These are phyloP conservation scores for Falco punctatus DNA, from an alignment of 2,113 vertebrate genomes.

Conservation along the genomic window DNA sequence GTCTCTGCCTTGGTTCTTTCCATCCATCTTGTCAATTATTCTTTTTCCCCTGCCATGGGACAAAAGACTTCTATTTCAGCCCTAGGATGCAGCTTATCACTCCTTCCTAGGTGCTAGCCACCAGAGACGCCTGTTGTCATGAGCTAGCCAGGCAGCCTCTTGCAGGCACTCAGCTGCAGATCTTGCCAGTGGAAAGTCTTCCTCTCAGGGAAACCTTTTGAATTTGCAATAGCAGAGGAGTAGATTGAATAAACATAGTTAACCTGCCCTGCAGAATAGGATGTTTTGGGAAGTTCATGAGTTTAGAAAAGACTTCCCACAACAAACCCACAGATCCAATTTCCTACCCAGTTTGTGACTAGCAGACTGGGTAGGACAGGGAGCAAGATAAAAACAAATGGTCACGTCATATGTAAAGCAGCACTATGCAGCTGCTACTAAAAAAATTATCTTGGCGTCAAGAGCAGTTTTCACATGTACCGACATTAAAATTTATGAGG, in stretches of 20 bases:
- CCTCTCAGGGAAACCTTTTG: not conserved
- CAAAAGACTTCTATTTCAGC: not conserved
- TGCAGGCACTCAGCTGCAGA: not conserved
- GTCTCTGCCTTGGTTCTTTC: not conserved
- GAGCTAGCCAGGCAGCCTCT: not conserved
- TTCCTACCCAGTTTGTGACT: constrained; percentile 18
- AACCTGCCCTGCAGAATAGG: not conserved
- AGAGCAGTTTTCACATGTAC: constrained; percentile 25
- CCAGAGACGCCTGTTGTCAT: not conserved
- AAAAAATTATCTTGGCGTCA: constrained; percentile 39
- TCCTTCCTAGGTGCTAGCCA: not conserved
- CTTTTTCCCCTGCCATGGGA: not conserved
- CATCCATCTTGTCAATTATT: not conserved
- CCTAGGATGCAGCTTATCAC: not conserved
- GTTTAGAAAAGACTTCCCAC: constrained; percentile 40
- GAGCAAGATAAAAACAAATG: constrained; percentile 54
- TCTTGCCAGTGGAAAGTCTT: constrained; percentile 36
- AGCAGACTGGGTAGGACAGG: not conserved
- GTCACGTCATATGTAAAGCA: constrained; percentile 17
- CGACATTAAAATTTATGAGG: not conserved
- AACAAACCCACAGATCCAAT: constrained; percentile 25
- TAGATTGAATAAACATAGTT: constrained; percentile 22
- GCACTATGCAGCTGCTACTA: constrained; percentile 15
- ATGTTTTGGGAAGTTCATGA: constrained; percentile 20
- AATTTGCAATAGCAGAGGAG: constrained; percentile 12